Percentiles rank a stretch among this genome's conserved stretches.
These are phyloP conservation scores for Triops longicaudatus DNA, from an alignment of 1,140 invertebrate species.

Conservation along the genomic window DNA sequence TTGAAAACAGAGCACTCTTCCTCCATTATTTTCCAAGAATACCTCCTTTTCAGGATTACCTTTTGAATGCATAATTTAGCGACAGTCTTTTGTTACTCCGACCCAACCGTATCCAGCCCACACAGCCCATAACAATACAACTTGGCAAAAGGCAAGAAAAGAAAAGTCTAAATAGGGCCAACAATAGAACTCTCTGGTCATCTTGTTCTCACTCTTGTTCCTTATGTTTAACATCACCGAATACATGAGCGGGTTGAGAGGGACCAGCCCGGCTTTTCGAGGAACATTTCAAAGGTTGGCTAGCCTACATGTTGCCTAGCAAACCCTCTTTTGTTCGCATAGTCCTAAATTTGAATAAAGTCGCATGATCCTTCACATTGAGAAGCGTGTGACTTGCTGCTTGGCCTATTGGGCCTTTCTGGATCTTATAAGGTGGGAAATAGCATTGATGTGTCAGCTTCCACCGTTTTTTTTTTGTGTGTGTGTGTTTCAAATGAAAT, in stretches of 20 bases:
- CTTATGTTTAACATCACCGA: neutral
- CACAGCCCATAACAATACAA: neutral
- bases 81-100: neutral
- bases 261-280: neutral
- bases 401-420: neutral
- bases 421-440: neutral
- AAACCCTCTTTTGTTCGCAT: neutral
- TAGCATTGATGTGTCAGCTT: neutral
- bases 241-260: neutral
- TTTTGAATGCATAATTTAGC: conserved; percentile 11
- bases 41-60: conserved; percentile 11
- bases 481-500: neutral
- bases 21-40: neutral
- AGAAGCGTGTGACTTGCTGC: neutral
- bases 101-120: neutral
- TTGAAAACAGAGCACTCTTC: neutral
- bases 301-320: neutral
- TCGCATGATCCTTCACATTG: neutral
- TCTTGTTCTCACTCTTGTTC: neutral
- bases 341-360: neutral
- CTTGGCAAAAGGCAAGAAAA: neutral
- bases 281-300: neutral
- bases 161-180: neutral
- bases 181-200: conserved; percentile 11
- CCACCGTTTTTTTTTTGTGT: neutral